phyloP scores from a whole-genome alignment of 2,888 invertebrate species.

The Yponomeuta plumbellus region DNA sequence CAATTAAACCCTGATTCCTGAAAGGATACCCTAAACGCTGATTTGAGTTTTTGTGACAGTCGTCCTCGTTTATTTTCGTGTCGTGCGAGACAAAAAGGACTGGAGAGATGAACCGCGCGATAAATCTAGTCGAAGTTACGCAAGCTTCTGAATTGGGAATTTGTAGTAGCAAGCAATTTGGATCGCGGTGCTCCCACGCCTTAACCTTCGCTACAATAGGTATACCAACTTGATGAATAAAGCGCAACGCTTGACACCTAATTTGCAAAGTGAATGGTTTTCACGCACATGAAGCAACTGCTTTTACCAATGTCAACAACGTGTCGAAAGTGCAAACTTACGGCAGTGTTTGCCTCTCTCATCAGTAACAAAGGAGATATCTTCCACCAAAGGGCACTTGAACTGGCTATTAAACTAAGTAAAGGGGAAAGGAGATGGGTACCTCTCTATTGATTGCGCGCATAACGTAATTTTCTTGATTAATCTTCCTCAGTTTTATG shows the following conservation, averaged over 20 bases:
- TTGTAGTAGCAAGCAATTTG: neutral
- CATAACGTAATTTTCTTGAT: neutral
- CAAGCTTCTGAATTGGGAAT: neutral
- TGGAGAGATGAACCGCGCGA: neutral
- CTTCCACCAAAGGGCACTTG: neutral
- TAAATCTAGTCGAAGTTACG: neutral
- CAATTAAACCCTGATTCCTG: neutral
- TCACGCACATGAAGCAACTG: constrained; percentile 4
- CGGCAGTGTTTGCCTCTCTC: constrained; percentile 32
- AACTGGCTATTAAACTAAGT: neutral
- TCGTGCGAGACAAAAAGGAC: too few species aligned
- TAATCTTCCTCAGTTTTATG: neutral
- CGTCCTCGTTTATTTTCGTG: too few species aligned
- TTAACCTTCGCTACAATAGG: neutral
- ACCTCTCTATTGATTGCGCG: neutral
- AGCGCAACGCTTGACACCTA: neutral
- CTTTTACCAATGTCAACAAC: constrained; percentile 32
- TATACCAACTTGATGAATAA: neutral
- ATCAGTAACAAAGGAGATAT: constrained; percentile 18
- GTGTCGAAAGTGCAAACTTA: constrained; percentile 36
- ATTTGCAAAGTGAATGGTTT: constrained; percentile 10
- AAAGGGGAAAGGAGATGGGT: neutral
- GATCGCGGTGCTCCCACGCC: neutral
- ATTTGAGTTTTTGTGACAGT: too few species aligned
- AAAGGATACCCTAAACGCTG: neutral